Evolutionary conservation across 2,888 invertebrate genomes (phyloP).

Genomic region (Acanthosepion esculentum): DNA sequence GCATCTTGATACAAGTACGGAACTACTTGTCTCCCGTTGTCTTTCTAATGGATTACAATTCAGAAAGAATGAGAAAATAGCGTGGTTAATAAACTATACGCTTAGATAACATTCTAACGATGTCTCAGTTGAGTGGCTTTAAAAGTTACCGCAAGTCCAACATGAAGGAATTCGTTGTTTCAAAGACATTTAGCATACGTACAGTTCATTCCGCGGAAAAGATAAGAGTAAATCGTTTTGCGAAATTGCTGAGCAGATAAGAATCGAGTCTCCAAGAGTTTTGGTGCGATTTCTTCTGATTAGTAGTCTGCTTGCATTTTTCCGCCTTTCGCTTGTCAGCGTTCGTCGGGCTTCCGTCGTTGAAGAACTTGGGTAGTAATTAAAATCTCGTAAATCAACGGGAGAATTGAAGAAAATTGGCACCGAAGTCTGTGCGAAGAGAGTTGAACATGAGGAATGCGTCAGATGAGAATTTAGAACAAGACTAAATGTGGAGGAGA

Average conservation of each 20-base stretch:
- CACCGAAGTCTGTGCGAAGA: background rate
- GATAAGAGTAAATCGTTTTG: background rate
- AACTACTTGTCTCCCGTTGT: no score
- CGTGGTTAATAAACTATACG: no score
- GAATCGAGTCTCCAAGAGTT: background rate
- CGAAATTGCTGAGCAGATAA: background rate
- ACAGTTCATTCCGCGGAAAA: background rate
- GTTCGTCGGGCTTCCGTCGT: background rate
- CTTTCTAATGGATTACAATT: no score
- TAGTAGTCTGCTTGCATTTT: background rate
- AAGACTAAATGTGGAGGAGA: background rate
- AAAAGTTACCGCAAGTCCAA: no score
- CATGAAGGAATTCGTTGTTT: background rate
- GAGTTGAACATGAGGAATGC: background rate
- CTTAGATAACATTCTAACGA: no score
- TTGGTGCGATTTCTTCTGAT: background rate
- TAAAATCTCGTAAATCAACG: conserved; percentile 33
- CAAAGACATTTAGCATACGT: background rate
- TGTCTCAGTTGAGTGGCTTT: no score
- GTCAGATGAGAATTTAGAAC: background rate
- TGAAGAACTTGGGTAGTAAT: background rate
- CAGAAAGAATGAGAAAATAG: no score
- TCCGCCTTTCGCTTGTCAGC: conserved; percentile 8
- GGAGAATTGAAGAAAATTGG: background rate
- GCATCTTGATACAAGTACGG: no score